phyloP scores from a whole-genome alignment of 2,113 vertebrate genomes.

The Macroglossus sobrinus region DNA sequence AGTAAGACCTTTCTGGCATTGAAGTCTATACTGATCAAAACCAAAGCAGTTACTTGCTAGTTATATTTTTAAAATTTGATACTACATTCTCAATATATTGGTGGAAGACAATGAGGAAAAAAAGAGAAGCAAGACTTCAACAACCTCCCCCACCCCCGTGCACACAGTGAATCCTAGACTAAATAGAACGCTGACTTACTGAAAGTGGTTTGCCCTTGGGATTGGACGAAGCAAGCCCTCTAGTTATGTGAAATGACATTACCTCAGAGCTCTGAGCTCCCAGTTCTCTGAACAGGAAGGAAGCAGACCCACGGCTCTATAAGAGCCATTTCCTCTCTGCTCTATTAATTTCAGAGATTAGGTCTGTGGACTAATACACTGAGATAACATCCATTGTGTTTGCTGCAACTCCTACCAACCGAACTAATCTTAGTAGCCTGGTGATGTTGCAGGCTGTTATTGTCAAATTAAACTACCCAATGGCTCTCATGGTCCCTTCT shows the following conservation, averaged over 20 bases:
- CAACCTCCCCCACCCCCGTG: constrained; percentile 2
- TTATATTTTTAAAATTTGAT: not conserved
- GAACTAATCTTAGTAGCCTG: constrained; percentile 58
- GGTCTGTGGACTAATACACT: constrained; percentile 80
- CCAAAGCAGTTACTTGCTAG: not conserved
- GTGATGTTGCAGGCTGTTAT: constrained; percentile 35
- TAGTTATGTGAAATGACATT: constrained; percentile 84
- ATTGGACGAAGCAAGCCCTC: constrained; percentile 77
- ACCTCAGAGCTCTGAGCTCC: constrained; percentile 75
- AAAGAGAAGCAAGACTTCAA: constrained; percentile 6
- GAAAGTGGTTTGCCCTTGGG: constrained; percentile 69
- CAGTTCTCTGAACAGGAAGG: constrained; percentile 82
- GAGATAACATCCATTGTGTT: constrained; percentile 82
- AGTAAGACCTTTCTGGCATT: not conserved
- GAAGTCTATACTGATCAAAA: not conserved
- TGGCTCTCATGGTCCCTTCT: not conserved
- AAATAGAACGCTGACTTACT: constrained; percentile 74
- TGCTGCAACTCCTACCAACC: constrained; percentile 49
- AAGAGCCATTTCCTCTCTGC: constrained; percentile 83
- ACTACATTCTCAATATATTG: not conserved
- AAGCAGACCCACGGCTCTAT: constrained; percentile 80
- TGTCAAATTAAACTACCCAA: constrained; percentile 47
- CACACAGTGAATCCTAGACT: constrained; percentile 1
- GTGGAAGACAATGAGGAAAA: not conserved
- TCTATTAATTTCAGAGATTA: constrained; percentile 88